Evolutionary conservation across 2,113 vertebrate genomes (phyloP), one percentile per base, ranked within the genome.

Genomic region (Poecile atricapillus): DNA sequence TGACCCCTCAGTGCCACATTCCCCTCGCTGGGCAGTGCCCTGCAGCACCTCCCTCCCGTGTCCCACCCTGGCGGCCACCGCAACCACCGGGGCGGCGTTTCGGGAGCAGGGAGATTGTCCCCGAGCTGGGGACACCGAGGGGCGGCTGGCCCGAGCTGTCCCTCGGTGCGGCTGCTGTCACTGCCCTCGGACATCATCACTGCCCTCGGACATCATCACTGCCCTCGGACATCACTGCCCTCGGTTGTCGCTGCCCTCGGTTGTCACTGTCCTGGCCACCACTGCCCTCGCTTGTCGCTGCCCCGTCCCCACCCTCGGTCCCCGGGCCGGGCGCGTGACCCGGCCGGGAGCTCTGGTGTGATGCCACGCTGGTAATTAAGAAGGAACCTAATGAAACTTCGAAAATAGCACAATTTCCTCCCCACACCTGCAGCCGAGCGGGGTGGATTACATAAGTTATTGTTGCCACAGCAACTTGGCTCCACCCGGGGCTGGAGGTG

Each of bases 391-490:
- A 94, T 58, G 81, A 83, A 94, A 85, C 91, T 73, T 80, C 16
- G n/a, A 86, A 97, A 91, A 94, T 93, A 85, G 73, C 83, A 80
- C 92, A 31, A 44, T 70, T 93, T 91, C 91, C 74, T 89, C 92
- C 92, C 83, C 97, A 90, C 96, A 97, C 98, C 97, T 96, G 97
- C 95, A 96, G 97, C 97, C 94, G 92, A 86, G 94, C 90, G 33
- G 94, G 73, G 64, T 58, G 73, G 87, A 77, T 98, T 98, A 97
- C 87, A 95, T 98, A 98, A 98, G 13, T 64, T 52, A 62, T 33
- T 69, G 97, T 97, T 98, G 97, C 97, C 79, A 95, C 95, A 94
- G 97, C 95, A 98, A 93, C 96, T 89, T n/a, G 37, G 37, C 94
- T 92, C 90, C 93, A 78, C 89, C 93, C 77, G 58, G 93, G 89